These are phyloP conservation scores for Pontoporia blainvillei DNA, from an alignment of 2,113 vertebrate species.

Conservation along the genomic window DNA sequence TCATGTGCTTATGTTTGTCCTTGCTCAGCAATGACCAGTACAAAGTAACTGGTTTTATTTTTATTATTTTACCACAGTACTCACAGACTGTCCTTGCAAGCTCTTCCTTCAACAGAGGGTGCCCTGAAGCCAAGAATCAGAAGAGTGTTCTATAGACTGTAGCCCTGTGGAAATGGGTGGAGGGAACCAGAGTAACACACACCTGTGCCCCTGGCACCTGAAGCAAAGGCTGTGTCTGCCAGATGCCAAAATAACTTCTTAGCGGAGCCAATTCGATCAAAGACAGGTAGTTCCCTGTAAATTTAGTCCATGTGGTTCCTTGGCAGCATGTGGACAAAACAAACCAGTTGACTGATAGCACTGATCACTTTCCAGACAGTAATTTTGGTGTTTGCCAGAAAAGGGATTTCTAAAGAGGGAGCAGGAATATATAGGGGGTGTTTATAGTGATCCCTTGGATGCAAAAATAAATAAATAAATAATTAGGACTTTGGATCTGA, in stretches of 20 bases:
- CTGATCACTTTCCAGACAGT: background rate
- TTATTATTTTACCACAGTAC: background rate
- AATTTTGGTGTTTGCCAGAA: background rate
- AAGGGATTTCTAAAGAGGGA: background rate
- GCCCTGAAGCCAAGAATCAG: background rate
- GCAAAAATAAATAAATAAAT: background rate
- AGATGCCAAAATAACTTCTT: constrained; percentile 34
- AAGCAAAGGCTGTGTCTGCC: background rate
- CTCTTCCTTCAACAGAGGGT: background rate
- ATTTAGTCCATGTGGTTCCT: constrained; percentile 3
- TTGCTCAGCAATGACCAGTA: background rate
- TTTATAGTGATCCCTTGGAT: background rate
- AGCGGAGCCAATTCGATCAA: constrained; percentile 4
- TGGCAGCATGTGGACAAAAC: constrained; percentile 12
- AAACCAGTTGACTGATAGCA: background rate
- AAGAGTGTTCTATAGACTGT: background rate
- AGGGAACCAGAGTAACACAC: background rate
- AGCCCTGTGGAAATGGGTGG: background rate
- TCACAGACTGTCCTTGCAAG: background rate
- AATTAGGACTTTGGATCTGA: background rate
- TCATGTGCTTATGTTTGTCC: background rate
- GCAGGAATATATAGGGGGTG: background rate
- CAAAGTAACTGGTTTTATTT: background rate
- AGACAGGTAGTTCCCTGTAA: background rate
- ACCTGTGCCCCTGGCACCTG: background rate